phyloP scores from a whole-genome alignment of 2,797 vertebrate species.

The Saxicola maurus region DNA sequence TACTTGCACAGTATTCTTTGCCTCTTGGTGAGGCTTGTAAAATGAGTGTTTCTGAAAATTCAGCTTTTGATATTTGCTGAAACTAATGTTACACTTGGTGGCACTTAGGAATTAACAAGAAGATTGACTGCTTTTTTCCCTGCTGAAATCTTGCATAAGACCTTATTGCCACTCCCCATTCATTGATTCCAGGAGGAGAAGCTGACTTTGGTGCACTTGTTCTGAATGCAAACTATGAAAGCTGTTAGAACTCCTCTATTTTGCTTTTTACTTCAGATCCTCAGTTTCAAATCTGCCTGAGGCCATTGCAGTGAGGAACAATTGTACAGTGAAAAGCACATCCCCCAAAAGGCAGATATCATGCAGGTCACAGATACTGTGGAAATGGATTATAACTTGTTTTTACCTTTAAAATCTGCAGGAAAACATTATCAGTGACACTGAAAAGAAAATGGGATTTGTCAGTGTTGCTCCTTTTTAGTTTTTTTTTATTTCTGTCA shows the following conservation, averaged over 20 bases:
- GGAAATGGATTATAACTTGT: not conserved
- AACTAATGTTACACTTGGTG: not conserved
- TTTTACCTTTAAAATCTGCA: conserved; percentile 2
- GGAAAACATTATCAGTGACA: not conserved
- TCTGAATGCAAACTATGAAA: not conserved
- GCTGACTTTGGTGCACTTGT: not conserved
- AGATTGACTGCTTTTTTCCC: not conserved
- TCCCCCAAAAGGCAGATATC: not conserved
- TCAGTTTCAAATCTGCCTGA: conserved; percentile 11
- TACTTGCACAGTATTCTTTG: not conserved
- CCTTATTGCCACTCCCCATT: not conserved
- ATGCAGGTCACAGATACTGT: not conserved
- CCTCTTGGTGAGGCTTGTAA: not conserved
- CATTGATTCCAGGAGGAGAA: not conserved
- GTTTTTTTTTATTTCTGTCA: not conserved
- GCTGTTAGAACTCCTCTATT: not conserved
- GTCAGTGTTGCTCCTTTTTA: not conserved
- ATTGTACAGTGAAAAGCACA: not conserved
- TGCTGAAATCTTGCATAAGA: not conserved
- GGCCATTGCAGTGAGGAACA: not conserved
- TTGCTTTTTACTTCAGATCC: not conserved
- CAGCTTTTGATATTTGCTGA: not conserved
- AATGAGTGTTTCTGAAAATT: not conserved
- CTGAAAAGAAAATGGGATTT: not conserved
- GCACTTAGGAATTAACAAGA: not conserved